Evolutionary conservation across 2,113 vertebrate genomes (phyloP), one percentile per base, ranked within the genome.

Genomic region (Apteryx owenii): DNA sequence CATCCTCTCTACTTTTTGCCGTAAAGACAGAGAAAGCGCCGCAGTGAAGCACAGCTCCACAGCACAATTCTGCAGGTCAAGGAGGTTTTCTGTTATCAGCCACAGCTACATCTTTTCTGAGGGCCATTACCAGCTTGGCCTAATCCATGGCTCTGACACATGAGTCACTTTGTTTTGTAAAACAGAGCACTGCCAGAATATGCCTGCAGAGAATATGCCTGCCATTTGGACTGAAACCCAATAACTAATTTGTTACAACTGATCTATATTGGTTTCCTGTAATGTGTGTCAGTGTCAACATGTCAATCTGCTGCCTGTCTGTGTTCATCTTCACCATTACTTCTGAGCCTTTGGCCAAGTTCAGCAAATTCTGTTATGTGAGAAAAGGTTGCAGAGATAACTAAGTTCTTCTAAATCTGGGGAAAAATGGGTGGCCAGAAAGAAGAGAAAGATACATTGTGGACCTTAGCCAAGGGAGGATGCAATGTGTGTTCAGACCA

Each of bases 251-350:
- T 78, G 29, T 40, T 44, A 40, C 36, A 53, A 17, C 53, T 83
- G 44, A 77, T 40, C 58, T 56, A 2, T 36, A 18, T 9, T 3
- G 0, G 12, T 73, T 78, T 80, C 26, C 54, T 23, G 2, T 28
- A 54, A 54, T 6, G 14, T 11, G 10, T 53, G 58, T 3, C 31
- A 31, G 29, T 33, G 56, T 60, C 56, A 58, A 28, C 17, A 2
- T 2, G 0, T 69, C 84, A 53, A 28, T 73, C 38, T 0, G 2
- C 73, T 79, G 23, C 26, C 22, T 54, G 29, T 44, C 44, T 48
- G 1, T 29, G 36, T 44, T 85, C 51, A 14, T 21, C 64, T n/a
- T 22, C 31, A 36, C 18, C 0, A 0, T 20, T 89, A 25, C 19
- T 82, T 61, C 46, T 0, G 0, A 73, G 54, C 44, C 33, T 81